A percentile compares a stretch with the other conserved stretches of the same genome.
Evolutionary conservation across 1,140 invertebrate genomes (phyloP).

Genomic region (Leptopilina boulardi): DNA sequence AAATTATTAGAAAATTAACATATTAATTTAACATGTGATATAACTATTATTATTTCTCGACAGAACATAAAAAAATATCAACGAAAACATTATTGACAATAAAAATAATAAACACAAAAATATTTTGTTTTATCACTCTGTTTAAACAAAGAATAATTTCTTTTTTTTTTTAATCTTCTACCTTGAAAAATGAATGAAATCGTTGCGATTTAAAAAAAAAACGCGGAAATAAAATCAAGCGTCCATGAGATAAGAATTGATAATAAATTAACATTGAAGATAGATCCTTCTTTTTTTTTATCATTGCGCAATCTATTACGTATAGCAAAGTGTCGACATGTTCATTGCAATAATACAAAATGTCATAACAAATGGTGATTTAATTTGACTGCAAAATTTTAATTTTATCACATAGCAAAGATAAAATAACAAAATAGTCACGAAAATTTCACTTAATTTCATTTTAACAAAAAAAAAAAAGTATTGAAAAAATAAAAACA

Average conservation of each 20-base stretch:
- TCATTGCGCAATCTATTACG: constrained; percentile 24
- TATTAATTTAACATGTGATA: no score
- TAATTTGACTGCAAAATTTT: constrained; percentile 16
- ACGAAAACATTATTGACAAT: no score
- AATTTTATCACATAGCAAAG: background rate
- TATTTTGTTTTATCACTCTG: background rate
- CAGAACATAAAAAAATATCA: no score
- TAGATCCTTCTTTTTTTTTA: constrained; percentile 31
- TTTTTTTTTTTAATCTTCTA: constrained; percentile 7
- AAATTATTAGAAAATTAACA: no score
- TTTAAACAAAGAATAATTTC: background rate
- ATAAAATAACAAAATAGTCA: background rate
- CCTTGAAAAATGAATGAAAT: constrained; percentile 26
- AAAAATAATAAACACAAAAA: no score
- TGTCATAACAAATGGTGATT: constrained; percentile 24
- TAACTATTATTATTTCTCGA: no score
- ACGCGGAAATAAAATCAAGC: constrained; percentile 30
- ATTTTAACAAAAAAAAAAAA: background rate
- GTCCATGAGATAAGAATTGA: constrained; percentile 30
- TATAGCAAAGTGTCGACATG: background rate
- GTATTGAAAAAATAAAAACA: background rate
- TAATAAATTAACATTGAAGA: constrained; percentile 33
- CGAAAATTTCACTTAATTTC: background rate
- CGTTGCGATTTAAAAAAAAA: constrained; percentile 24
- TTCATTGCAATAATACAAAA: constrained; percentile 9